Evolutionary conservation across 2,888 invertebrate genomes (phyloP).

Genomic region (Athrips mouffetella): DNA sequence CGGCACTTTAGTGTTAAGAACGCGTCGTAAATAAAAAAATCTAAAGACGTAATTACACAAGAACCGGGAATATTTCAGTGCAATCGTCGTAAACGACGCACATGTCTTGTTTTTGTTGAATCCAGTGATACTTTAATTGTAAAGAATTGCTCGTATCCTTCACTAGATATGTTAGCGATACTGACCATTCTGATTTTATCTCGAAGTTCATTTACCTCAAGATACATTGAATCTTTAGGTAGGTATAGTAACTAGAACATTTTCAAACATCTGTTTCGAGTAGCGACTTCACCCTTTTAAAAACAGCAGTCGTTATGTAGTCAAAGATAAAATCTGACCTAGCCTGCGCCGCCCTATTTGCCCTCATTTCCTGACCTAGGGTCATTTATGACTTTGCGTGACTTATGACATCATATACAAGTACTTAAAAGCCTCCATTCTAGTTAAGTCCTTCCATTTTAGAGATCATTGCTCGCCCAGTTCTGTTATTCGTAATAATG

Average conservation of each 20-base stretch:
- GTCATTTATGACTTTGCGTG: constrained; percentile 35
- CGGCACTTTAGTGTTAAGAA: not conserved
- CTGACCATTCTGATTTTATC: no score
- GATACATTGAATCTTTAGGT: no score
- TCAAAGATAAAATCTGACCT: not conserved
- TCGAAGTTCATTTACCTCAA: no score
- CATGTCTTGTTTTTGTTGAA: constrained; percentile 9
- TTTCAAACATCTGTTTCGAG: not conserved
- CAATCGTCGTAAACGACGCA: constrained; percentile 4
- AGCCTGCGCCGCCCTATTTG: not conserved
- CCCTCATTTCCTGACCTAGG: constrained; percentile 33
- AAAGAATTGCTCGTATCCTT: not conserved
- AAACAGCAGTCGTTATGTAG: no score
- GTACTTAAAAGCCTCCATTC: not conserved
- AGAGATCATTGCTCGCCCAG: no score
- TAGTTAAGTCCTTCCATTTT: no score
- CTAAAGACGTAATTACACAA: constrained; percentile 20
- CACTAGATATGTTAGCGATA: not conserved
- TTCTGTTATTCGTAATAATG: no score
- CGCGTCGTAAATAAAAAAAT: not conserved
- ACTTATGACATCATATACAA: constrained; percentile 19
- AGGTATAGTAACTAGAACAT: not conserved
- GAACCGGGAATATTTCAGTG: constrained; percentile 27
- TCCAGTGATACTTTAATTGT: not conserved
- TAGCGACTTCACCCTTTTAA: no score